phyloP scores from a whole-genome alignment of 2,113 vertebrate genomes.

The Cricetomys ansorgei region DNA sequence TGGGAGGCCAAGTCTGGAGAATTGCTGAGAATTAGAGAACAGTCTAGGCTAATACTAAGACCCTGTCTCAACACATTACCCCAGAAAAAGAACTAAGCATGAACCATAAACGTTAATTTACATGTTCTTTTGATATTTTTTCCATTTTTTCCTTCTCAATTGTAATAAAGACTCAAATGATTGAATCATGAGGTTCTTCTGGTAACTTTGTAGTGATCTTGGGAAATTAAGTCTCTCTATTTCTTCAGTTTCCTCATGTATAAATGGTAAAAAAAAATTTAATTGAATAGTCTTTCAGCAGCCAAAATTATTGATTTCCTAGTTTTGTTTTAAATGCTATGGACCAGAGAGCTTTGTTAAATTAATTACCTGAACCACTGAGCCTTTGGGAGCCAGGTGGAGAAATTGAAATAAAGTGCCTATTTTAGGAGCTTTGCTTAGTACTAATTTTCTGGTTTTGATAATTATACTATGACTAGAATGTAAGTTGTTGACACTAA shows the following conservation, averaged over 20 bases:
- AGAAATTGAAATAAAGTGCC: conserved; percentile 4
- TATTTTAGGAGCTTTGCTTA: not conserved
- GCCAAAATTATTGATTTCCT: not conserved
- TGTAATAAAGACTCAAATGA: not conserved
- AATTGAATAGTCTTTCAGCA: conserved; percentile 9
- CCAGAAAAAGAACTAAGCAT: not conserved
- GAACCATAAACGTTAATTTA: not conserved
- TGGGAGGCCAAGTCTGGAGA: not conserved
- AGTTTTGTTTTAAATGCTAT: not conserved
- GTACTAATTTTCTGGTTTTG: conserved; percentile 39
- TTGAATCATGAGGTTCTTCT: not conserved
- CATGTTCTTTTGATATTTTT: conserved; percentile 4
- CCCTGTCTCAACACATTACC: not conserved
- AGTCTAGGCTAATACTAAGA: not conserved
- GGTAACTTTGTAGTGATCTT: conserved; percentile 10
- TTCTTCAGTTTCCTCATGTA: not conserved
- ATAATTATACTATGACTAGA: conserved; percentile 6
- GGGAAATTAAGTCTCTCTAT: not conserved
- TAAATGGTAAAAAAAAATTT: not conserved
- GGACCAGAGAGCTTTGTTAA: not conserved
- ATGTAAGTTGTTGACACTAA: conserved; percentile 31
- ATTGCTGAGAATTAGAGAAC: not conserved
- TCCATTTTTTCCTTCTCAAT: not conserved
- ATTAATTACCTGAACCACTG: not conserved
- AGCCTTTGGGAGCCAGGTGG: not conserved